Conservation (phyloP, 2,888 invertebrate species). For the Rhamphomyia laevipes region DNA sequence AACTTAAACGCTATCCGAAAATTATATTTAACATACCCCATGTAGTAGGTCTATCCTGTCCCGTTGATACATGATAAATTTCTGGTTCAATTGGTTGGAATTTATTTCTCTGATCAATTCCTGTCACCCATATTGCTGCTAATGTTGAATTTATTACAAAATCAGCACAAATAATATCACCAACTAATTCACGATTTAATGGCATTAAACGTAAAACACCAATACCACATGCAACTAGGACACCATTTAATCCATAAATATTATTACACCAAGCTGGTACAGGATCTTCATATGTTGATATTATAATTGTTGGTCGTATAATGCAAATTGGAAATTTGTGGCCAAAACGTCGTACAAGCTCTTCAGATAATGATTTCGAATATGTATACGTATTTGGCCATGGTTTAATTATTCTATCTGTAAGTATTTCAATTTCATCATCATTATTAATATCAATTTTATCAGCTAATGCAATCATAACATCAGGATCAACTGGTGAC, state of each 20-base stretch:
- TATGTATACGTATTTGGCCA: conserved; percentile 23
- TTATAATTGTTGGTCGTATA: conserved; percentile 21
- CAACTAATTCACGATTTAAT: conserved; percentile 3
- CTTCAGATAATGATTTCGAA: conserved; percentile 22
- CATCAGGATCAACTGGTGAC: conserved; percentile 18
- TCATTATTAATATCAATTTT: neutral
- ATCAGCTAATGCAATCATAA: conserved; percentile 19
- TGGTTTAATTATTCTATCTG: conserved; percentile 18
- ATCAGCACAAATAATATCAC: conserved; percentile 22
- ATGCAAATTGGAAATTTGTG: conserved; percentile 17
- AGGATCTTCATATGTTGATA: conserved; percentile 22
- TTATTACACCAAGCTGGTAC: conserved; percentile 21
- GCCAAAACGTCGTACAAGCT: conserved; percentile 17
- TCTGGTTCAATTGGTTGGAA: conserved; percentile 11
- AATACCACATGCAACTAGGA: conserved; percentile 16
- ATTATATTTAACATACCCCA: conserved; percentile 11
- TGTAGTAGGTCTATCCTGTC: conserved; percentile 13
- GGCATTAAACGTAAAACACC: conserved; percentile 18
- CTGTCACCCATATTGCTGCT: conserved; percentile 20
- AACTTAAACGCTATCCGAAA: neutral
- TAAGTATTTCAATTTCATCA: conserved; percentile 9
- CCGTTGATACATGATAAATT: conserved; percentile 16
- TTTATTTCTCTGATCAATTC: conserved; percentile 30
- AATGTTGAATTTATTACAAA: conserved; percentile 22
- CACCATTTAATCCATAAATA: conserved; percentile 20